phyloP scores from a whole-genome alignment of 1,140 invertebrate species.

The Tetragnatha versicolor region DNA sequence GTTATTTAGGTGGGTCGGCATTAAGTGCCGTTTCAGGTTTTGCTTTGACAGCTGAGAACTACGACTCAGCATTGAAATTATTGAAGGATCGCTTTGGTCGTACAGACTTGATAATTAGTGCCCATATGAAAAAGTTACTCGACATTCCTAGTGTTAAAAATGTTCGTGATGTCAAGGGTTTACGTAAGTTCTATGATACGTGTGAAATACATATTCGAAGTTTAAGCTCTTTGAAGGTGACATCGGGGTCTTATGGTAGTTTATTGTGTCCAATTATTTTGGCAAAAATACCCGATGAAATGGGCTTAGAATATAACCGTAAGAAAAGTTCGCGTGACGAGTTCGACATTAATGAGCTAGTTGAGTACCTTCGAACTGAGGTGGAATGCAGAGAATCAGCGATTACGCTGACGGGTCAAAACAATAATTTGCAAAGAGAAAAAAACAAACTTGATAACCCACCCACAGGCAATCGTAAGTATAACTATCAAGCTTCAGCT shows the following conservation, averaged over 20 bases:
- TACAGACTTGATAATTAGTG: neutral
- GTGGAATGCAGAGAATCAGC: constrained; percentile 3
- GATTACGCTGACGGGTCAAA: neutral
- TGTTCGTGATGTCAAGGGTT: neutral
- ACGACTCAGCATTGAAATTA: neutral
- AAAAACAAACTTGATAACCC: neutral
- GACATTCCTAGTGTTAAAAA: neutral
- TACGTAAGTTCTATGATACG: constrained; percentile 1
- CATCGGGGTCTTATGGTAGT: neutral
- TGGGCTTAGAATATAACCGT: neutral
- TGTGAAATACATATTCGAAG: constrained; percentile 7
- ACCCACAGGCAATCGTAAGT: neutral
- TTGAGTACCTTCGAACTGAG: neutral
- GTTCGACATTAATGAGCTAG: neutral
- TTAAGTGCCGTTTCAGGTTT: neutral
- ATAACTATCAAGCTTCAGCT: neutral
- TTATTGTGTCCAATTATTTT: constrained; percentile 5
- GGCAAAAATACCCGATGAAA: neutral
- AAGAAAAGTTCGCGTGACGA: neutral
- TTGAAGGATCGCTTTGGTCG: neutral
- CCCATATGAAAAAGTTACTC: constrained; percentile 2
- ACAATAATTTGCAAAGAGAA: neutral
- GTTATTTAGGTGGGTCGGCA: neutral
- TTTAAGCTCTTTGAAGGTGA: neutral
- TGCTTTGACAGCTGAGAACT: neutral